Base-by-base conservation (phyloP, 2,113 vertebrate species). In the Crotalus viridis region DNA sequence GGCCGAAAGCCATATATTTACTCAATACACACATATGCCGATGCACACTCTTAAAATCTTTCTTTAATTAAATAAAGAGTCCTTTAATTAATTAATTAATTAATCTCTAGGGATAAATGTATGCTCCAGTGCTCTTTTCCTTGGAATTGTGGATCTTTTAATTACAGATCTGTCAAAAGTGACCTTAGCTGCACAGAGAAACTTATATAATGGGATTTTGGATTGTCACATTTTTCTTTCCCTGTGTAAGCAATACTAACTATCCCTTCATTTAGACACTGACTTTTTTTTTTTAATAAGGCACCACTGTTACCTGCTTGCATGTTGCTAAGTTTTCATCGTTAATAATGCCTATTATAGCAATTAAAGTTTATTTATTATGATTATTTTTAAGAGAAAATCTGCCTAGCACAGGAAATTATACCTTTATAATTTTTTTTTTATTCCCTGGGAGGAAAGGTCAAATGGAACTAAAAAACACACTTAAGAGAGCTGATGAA, bases 341-440 rank as follows among this genome's bases (percentile, higher is more conserved):
- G 56, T 93, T 90, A 93, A 57, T 93, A 93, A 94, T 90, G 85
- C 93, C 95, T 95, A 93, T 96, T 92, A 94, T 94, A 91, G 89
- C 91, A 91, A 88, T 94, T 95, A 97, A 94, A 95, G 85, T 87
- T 46, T 64, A 87, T 93, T 94, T 90, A 91, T 97, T 95, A 90
- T 96, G 94, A 96, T 96, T 97, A 95, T 85, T 89, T 96, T 93
- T 51, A 94, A 93, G 92, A 95, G 93, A 95, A 96, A 95, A 91
- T 90, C 89, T 95, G 69, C 39, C 92, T 92, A 92, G 92, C 95
- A 93, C 59, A 54, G 88, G 89, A 92, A 96, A 69, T 97, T 91
- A 69, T 87, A 46, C 52, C 43, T 74, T 46, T 89, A 55, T 94
- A 19, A 1, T 46, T 46, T 46, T 43, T 64, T 85, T 91, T 94